These are phyloP conservation scores for Hippocampus barbouri DNA, from an alignment of 2,113 vertebrate genomes.

Conservation along the genomic window DNA sequence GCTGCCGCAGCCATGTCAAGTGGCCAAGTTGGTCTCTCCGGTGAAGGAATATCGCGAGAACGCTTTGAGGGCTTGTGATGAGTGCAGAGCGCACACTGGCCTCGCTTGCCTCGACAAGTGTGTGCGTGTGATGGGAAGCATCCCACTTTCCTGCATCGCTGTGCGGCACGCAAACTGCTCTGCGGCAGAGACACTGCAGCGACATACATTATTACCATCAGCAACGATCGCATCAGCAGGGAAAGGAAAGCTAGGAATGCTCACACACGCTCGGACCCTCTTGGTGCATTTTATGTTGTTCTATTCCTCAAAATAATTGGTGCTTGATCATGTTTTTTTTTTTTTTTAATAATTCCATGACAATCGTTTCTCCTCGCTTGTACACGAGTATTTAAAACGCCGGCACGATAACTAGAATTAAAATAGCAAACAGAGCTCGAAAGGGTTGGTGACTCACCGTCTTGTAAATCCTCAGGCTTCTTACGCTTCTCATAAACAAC, in stretches of 20 bases:
- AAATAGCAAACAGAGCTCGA: neutral
- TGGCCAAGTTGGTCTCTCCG: slow-evolving; percentile 20
- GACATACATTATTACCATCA: neutral
- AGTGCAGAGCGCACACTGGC: neutral
- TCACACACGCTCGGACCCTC: neutral
- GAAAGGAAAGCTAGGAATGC: neutral
- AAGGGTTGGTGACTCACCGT: slow-evolving; percentile 78
- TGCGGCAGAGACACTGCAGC: neutral
- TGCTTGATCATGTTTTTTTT: neutral
- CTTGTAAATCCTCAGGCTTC: slow-evolving; percentile 93
- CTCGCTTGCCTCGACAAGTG: neutral
- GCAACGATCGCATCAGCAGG: neutral
- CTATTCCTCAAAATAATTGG: neutral
- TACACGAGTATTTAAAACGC: neutral
- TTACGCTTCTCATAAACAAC: slow-evolving; percentile 98
- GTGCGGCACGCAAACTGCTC: neutral
- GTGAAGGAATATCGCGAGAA: slow-evolving; percentile 5
- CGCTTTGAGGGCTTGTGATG: neutral
- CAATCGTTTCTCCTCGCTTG: neutral
- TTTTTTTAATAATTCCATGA: neutral
- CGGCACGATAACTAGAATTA: neutral
- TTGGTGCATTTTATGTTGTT: neutral
- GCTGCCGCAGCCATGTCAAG: slow-evolving; percentile 35
- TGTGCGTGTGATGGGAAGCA: neutral
- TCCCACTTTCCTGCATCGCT: slow-evolving; percentile 1